Evolutionary conservation across 1,140 invertebrate genomes (phyloP), one percentile per base, ranked within the genome.

Genomic region (Protaetia brevitarsis): DNA sequence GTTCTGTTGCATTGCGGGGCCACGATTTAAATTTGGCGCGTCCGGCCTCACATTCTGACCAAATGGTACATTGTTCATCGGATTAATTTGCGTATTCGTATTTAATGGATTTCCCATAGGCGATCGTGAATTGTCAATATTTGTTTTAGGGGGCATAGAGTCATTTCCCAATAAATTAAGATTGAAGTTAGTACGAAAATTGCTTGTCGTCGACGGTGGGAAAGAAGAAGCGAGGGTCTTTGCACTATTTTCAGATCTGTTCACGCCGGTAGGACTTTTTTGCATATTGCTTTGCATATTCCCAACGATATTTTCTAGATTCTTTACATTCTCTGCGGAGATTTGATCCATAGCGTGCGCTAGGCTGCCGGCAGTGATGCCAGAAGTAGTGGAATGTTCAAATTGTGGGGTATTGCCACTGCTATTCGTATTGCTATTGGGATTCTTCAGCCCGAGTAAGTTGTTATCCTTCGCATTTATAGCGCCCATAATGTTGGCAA

Each of bases 401-500:
- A 45, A 45, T 45, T 45, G 41, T 6, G 41, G 23, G 3, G 3
- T 45, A 45, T 21, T 13, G 16, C 41, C 16, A 19, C 41, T 45
- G 10, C 13, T 45, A 7, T 3, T 19, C 5, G 41, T 3, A 21
- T 6, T 5, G 23, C 13, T 45, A 5, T 45, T 45, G 8, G 41
- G 6, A n/a, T n/a, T n/a, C n/a, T n/a, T n/a, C n/a, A n/a, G n/a
- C n/a, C n/a, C n/a, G n/a, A 23, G 8, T 27, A 27, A 28, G 11
- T n/a, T n/a, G 16, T 27, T 58, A 3, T 58, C 56, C 36, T 61
- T 61, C n/a, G 28, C 7, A 61, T 61, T 61, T n/a, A 61, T 26
- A 21, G 16, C 36, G 28, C 82, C 82, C 85, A 87, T 87, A 5
- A 87, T 80, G 68, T 85, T 86, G 1, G 85, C 86, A 69, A 88